A percentile compares a stretch with the other conserved stretches of the same genome.
These are phyloP conservation scores for Catharus ustulatus DNA, from an alignment of 2,797 vertebrate genomes.

Conservation along the genomic window DNA sequence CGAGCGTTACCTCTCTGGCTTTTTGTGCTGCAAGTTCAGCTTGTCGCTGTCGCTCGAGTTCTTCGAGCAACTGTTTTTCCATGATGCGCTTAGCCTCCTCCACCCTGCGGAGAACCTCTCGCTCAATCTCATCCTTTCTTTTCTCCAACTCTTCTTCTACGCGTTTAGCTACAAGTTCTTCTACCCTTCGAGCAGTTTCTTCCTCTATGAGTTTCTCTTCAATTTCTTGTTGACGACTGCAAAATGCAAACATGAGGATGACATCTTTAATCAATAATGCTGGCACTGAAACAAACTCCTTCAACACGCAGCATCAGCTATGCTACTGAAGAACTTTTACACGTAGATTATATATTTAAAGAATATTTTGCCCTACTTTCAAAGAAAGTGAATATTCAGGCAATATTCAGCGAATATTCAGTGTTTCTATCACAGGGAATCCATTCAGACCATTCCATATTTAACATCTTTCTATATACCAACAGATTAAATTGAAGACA, in stretches of 20 bases:
- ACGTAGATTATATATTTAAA: not conserved
- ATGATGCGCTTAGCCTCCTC: conserved; percentile 99
- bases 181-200: conserved; percentile 96
- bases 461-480: not conserved
- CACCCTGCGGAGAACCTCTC: conserved; percentile 95
- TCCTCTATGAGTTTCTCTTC: conserved; percentile 99
- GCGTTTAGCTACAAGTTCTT: conserved; percentile 96
- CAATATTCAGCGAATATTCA: no score
- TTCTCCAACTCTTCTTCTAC: conserved; percentile 99
- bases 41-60: conserved; percentile 98
- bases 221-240: conserved; percentile 95
- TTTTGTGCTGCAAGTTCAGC: conserved; percentile 96
- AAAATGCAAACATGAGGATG: not conserved
- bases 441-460: not conserved
- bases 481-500: not conserved
- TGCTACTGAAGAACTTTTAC: not conserved
- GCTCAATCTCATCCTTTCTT: conserved; percentile 96
- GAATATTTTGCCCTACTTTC: not conserved
- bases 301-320: not conserved
- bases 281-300: not conserved
- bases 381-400: not conserved
- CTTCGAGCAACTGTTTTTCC: conserved; percentile 99
- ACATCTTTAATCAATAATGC: not conserved
- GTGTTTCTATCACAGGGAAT: not conserved
- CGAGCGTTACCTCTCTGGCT: conserved; percentile 99